These are phyloP conservation scores for Drosophila prostipennis DNA, from an alignment of 2,888 invertebrate genomes.

Conservation along the genomic window DNA sequence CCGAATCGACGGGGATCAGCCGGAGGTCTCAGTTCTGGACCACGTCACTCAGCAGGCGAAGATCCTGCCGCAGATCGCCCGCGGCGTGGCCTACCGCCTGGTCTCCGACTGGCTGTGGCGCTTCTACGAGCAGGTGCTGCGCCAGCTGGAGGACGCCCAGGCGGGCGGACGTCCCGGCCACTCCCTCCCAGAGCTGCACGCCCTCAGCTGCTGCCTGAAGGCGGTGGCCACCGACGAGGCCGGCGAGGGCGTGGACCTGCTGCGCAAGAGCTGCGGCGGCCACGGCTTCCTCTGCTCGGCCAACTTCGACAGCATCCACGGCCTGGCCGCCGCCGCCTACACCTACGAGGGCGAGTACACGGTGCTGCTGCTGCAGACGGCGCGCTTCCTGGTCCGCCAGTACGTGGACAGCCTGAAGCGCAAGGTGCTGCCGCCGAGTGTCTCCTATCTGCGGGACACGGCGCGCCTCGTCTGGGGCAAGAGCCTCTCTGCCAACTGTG, in stretches of 20 bases:
- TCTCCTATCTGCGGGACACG: conserved; percentile 86
- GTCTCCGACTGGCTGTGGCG: conserved; percentile 91
- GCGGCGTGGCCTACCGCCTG: conserved; percentile 91
- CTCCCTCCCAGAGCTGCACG: conserved; percentile 91
- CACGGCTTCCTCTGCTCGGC: conserved; percentile 96
- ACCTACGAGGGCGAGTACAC: conserved; percentile 99
- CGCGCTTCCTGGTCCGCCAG: conserved; percentile 91
- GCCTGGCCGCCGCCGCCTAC: conserved; percentile 92
- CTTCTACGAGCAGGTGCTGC: conserved; percentile 91
- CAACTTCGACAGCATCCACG: conserved; percentile 93
- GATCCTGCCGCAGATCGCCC: conserved; percentile 92
- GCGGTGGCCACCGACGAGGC: conserved; percentile 92
- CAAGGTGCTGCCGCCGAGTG: conserved; percentile 87
- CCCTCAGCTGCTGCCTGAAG: conserved; percentile 95
- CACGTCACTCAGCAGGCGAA: conserved; percentile 97
- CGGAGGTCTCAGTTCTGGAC: conserved; percentile 95
- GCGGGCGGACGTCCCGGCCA: conserved; percentile 72
- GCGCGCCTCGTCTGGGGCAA: conserved; percentile 56
- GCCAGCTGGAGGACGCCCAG: conserved; percentile 89
- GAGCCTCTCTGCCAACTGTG: conserved; percentile 71
- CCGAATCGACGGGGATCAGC: conserved; percentile 87
- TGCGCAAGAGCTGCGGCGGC: conserved; percentile 95
- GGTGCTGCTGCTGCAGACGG: conserved; percentile 94
- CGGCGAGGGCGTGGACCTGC: conserved; percentile 91
- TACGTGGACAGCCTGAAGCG: conserved; percentile 88